Percentiles rank a stretch among this genome's conserved stretches.
These are phyloP conservation scores for Thripadectes ignobilis DNA, from an alignment of 2,797 vertebrate species.

Conservation along the genomic window DNA sequence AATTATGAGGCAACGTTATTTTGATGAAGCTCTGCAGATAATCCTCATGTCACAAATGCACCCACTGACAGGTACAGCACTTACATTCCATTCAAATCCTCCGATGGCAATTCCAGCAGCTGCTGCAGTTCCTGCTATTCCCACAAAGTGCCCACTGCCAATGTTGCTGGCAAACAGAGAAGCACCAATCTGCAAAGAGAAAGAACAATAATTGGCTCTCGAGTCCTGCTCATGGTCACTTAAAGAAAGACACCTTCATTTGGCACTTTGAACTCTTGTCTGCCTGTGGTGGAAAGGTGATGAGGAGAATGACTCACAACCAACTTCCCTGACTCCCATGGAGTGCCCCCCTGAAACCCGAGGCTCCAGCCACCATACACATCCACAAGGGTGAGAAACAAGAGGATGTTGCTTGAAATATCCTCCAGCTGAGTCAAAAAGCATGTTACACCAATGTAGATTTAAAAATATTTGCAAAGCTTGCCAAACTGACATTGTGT, in stretches of 20 bases:
- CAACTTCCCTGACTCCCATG: not conserved
- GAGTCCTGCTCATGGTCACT: not conserved
- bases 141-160: slow-evolving; percentile 94
- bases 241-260: not conserved
- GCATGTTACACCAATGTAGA: not conserved
- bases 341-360: not conserved
- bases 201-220: not conserved
- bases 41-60: not conserved
- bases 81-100: slow-evolving; percentile 94
- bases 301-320: not conserved
- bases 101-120: slow-evolving; percentile 88
- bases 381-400: not conserved
- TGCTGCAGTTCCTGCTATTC: slow-evolving; percentile 91
- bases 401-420: not conserved
- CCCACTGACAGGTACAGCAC: slow-evolving; percentile 46
- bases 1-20: not conserved
- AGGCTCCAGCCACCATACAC: not conserved
- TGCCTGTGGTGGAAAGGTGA: not conserved
- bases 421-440: not conserved
- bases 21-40: not conserved
- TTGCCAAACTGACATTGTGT: not conserved
- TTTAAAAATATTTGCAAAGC: not conserved
- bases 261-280: not conserved
- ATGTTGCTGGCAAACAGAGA: slow-evolving; percentile 98
- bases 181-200: slow-evolving; percentile 87